phyloP scores from a whole-genome alignment of 2,113 vertebrate genomes.

The Acanthochromis polyacanthus region DNA sequence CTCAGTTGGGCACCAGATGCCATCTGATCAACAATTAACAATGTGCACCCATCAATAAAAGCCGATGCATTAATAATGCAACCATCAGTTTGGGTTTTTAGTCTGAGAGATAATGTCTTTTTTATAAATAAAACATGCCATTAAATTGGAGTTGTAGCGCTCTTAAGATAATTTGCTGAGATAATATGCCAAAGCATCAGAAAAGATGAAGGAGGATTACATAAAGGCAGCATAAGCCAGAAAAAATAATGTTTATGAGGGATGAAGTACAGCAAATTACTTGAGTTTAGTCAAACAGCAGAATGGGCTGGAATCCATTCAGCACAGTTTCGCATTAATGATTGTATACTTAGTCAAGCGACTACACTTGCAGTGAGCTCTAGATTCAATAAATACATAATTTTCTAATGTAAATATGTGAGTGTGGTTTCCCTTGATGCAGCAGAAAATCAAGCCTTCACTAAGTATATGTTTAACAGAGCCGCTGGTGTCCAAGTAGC shows the following conservation, averaged over 20 bases:
- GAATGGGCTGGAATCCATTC: slow-evolving; percentile 20
- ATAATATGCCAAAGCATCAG: background rate
- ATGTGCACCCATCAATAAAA: slow-evolving; percentile 41
- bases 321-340: slow-evolving; percentile 29
- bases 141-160: slow-evolving; percentile 1
- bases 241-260: slow-evolving; percentile 22
- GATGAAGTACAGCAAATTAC: slow-evolving; percentile 20
- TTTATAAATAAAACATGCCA: slow-evolving; percentile 18
- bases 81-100: slow-evolving; percentile 7
- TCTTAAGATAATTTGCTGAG: slow-evolving; percentile 1
- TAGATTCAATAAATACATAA: slow-evolving; percentile 46
- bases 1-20: slow-evolving; percentile 54
- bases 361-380: slow-evolving; percentile 41
- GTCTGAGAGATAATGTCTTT: background rate
- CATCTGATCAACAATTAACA: slow-evolving; percentile 70
- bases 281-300: slow-evolving; percentile 15
- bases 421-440: slow-evolving; percentile 41
- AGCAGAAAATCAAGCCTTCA: slow-evolving; percentile 40
- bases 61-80: slow-evolving; percentile 44
- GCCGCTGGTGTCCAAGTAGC: slow-evolving; percentile 39
- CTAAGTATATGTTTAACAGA: slow-evolving; percentile 55
- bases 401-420: slow-evolving; percentile 61
- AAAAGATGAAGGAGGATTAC: background rate
- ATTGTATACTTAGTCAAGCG: slow-evolving; percentile 24
- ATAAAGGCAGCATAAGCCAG: slow-evolving; percentile 4